Conservation (phyloP, 2,888 invertebrate species). For the Coronaproctus castanopsis region DNA sequence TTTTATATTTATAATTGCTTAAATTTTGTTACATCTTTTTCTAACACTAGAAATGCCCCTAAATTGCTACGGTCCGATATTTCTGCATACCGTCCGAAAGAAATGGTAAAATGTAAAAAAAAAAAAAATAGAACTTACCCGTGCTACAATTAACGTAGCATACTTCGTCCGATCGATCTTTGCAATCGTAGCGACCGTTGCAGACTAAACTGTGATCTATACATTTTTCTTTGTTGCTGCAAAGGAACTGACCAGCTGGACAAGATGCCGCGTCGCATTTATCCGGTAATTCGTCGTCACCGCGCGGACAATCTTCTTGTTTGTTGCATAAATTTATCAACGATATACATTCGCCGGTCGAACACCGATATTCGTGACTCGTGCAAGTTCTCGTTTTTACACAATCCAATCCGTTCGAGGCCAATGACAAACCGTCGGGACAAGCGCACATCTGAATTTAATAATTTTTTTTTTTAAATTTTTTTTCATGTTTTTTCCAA, state of each 20-base stretch:
- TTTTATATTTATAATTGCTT: too few species aligned
- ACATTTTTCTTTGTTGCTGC: slow-evolving; percentile 31
- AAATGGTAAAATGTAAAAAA: neutral
- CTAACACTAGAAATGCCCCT: too few species aligned
- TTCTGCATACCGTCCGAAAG: neutral
- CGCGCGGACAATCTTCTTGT: slow-evolving; percentile 31
- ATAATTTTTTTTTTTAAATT: too few species aligned
- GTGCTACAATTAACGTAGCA: slow-evolving; percentile 22
- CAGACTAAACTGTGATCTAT: slow-evolving; percentile 31
- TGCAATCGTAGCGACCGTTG: slow-evolving; percentile 32
- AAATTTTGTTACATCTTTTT: too few species aligned
- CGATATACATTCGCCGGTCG: slow-evolving; percentile 27
- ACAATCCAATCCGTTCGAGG: slow-evolving; percentile 18
- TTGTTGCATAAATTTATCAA: slow-evolving; percentile 30
- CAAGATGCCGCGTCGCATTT: slow-evolving; percentile 15
- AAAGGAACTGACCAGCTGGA: slow-evolving; percentile 27
- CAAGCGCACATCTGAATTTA: slow-evolving; percentile 36
- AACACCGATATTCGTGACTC: slow-evolving; percentile 39
- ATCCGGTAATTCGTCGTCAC: slow-evolving; percentile 37
- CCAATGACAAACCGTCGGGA: slow-evolving; percentile 40
- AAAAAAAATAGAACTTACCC: slow-evolving; percentile 25
- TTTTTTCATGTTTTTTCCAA: too few species aligned
- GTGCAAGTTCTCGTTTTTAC: slow-evolving; percentile 12
- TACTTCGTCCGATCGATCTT: slow-evolving; percentile 30
- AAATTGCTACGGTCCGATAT: too few species aligned